These are phyloP conservation scores for Tarsius wallacei DNA, from an alignment of 2,797 vertebrate genomes.

Conservation along the genomic window DNA sequence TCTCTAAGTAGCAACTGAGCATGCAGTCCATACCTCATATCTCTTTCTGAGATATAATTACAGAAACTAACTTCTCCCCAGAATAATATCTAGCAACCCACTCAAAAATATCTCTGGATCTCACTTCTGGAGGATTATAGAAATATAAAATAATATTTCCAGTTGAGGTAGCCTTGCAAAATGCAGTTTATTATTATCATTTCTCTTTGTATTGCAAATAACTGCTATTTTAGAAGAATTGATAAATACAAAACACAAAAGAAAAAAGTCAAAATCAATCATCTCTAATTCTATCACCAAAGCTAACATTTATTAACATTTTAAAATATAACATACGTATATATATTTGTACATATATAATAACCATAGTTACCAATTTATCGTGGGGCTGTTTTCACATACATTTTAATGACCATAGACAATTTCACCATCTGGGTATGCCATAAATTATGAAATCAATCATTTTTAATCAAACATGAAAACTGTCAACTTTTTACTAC, in stretches of 20 bases:
- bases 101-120: slow-evolving; percentile 19
- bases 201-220: neutral
- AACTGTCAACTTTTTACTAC: neutral
- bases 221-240: neutral
- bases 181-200: neutral
- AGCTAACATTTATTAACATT: neutral
- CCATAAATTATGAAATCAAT: neutral
- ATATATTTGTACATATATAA: neutral
- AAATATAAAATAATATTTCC: neutral
- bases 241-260: neutral
- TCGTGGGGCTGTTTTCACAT: neutral
- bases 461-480: neutral
- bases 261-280: neutral
- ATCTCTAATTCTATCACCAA: neutral
- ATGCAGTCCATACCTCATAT: neutral
- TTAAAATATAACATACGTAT: neutral
- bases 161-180: neutral
- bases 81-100: neutral
- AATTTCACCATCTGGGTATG: neutral
- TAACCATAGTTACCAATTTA: neutral
- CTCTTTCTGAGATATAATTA: neutral
- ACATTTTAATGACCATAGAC: neutral
- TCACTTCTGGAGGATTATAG: neutral
- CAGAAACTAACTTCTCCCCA: neutral
- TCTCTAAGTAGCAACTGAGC: neutral